Evolutionary conservation across 2,797 vertebrate genomes (phyloP), one percentile per base, ranked within the genome.

Genomic region (Psittacula derbiana): DNA sequence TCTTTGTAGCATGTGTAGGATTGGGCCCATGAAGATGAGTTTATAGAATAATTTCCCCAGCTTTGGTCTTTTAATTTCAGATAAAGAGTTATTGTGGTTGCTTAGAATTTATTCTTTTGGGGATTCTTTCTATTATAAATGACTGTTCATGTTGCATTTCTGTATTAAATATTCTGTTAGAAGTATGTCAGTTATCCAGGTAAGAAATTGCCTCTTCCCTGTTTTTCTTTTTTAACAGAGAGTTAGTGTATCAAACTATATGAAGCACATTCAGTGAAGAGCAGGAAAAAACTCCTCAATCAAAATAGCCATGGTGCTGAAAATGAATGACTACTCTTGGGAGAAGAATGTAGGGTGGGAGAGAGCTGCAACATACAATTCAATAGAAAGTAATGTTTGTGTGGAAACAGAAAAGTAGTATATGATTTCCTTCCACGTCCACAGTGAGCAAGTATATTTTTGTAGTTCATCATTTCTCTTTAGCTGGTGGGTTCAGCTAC

Each of bases 401-500:
- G 53, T 46, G 66, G 72, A 92, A 87, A 38, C 47, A 69, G 66
- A 31, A 83, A 67, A 80, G 65, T 24, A 88, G 84, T 55, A 33
- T 93, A 82, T 57, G 49, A 65, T 96, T 94, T 91, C 65, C 76
- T 93, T 64, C 60, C 36, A 61, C 66, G 88, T 90, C 64, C 46
- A 40, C 82, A 80, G 47, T 14, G 3, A 86, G 74, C 40, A 67
- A 86, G 82, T 85, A 8, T 79, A 67, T 93, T 93, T 95, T 89
- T 90, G 85, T 92, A 91, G 85, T 18, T 47, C 85, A 93, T 93
- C 20, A 92, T 95, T 94, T 95, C 86, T 76, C 81, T 94, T 91
- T 90, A 84, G 52, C 47, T 94, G 64, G 20, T 89, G 23, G 83
- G 30, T 85, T 96, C 92, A 82, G 89, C 80, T 90, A 74, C 76